Conservation (phyloP, 2,888 invertebrate genomes). For the Xiphydria camelus region DNA sequence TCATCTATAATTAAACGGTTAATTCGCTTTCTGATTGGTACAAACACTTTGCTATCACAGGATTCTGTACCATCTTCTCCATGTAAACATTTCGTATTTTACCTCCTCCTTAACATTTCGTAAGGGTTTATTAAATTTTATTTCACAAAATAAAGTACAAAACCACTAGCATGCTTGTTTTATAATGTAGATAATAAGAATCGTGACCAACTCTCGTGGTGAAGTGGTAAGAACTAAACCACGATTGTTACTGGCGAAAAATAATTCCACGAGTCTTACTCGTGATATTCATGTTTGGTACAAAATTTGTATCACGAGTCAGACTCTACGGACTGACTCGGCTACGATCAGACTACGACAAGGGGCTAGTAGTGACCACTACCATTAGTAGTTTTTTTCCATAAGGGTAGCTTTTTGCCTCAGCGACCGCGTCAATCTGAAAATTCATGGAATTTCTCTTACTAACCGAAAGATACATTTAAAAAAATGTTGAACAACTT, state of each 20-base stretch:
- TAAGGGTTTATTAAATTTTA: constrained; percentile 3
- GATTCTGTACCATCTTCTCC: background rate
- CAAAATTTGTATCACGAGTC: background rate
- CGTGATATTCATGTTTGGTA: constrained; percentile 2
- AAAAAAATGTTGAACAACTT: too few species aligned
- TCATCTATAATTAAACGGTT: constrained; percentile 12
- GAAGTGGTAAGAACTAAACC: constrained; percentile 11
- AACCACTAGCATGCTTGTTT: constrained; percentile 11
- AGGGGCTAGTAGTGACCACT: too few species aligned
- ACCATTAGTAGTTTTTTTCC: too few species aligned
- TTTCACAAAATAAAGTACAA: constrained; percentile 2
- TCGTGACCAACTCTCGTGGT: constrained; percentile 14
- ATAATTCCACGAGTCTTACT: constrained; percentile 5
- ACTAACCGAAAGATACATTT: too few species aligned
- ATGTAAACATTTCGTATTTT: constrained; percentile 3
- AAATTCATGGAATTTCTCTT: too few species aligned
- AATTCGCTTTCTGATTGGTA: constrained; percentile 6
- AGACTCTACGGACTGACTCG: too few species aligned
- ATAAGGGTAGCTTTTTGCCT: too few species aligned
- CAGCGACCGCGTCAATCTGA: too few species aligned
- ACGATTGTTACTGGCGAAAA: constrained; percentile 3
- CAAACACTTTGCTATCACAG: constrained; percentile 8
- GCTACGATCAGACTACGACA: too few species aligned
- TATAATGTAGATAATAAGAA: constrained; percentile 13
- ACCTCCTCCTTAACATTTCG: background rate